Base-by-base conservation (phyloP, 2,113 vertebrate species). In the Pachypanchax playfairii region DNA sequence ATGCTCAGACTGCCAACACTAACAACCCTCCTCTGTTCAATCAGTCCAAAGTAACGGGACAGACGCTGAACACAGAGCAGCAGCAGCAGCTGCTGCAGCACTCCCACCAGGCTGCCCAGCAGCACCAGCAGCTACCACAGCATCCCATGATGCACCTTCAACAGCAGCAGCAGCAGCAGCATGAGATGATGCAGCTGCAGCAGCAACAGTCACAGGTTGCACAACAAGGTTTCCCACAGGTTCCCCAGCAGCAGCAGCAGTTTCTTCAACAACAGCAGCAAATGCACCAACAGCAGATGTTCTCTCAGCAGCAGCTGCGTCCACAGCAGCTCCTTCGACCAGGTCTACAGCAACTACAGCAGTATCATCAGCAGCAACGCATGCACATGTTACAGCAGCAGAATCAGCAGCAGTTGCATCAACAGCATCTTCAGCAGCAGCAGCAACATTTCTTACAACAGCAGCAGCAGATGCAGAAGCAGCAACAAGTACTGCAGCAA, bases 41-140 rank as follows among this genome's bases (percentile, higher is more conserved):
- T 68, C 70, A 91, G 33, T 47, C 83, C 25, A 93, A 92, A 75
- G 53, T 82, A 13, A 25, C 75, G 0, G 31, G 60, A 3, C 85
- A 78, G 41, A 67, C 83, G 6, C 83, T 88, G 20, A 63, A 87
- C 10, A 61, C 92, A 0, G 96, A 98, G 80, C 86, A 94, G n/a
- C 95, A 91, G 49, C 93, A 92, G n/a, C 92, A 92, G 24, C 71
- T 90, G 0, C 91, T 89, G 64, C 94, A 90, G 35, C 90, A 95
- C 52, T 92, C 93, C 35, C 93, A 94, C 22, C 94, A 93, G 48
- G 26, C 88, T 88, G 55, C 93, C 88, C 93, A 92, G 25, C 91
- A 85, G 0, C 69, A 91, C 49, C 84, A 49, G 43, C 68, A 70
- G 58, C 39, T 66, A 54, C 50, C 46, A 2, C 94, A 90, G 58